Evolutionary conservation across 2,888 invertebrate genomes (phyloP).

Genomic region (Perdita meconis): DNA sequence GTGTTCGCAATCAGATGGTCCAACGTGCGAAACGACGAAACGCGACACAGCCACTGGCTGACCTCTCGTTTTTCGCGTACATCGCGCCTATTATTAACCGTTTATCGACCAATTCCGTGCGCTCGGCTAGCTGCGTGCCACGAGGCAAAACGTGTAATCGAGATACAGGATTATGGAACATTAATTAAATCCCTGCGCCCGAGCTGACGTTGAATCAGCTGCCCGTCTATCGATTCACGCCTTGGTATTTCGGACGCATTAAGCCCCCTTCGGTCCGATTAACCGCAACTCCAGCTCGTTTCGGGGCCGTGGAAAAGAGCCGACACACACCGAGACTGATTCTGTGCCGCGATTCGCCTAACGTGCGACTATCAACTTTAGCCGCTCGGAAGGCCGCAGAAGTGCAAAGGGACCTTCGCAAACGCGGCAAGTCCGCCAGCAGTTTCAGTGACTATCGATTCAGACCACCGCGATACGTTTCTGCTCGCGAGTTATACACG

Average conservation of each 20-base stretch:
- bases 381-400: constrained; percentile 21
- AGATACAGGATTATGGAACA: constrained; percentile 59
- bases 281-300: constrained; percentile 32
- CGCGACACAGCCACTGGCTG: neutral
- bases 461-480: constrained; percentile 21
- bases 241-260: constrained; percentile 47
- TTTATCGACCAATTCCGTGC: constrained; percentile 53
- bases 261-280: constrained; percentile 43
- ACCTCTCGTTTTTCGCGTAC: constrained; percentile 8
- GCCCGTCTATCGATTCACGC: constrained; percentile 50
- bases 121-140: constrained; percentile 28
- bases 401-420: constrained; percentile 46
- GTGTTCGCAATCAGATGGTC: constrained; percentile 11
- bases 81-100: constrained; percentile 38
- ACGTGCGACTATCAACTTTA: constrained; percentile 29
- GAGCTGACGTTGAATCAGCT: constrained; percentile 53
- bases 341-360: constrained; percentile 20
- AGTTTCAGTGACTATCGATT: constrained; percentile 52
- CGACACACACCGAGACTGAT: neutral
- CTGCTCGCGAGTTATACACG: constrained; percentile 20
- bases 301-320: constrained; percentile 23
- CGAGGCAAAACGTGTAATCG: constrained; percentile 53
- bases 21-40: neutral
- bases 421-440: constrained; percentile 37
- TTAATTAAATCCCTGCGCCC: constrained; percentile 54